Conservation (phyloP, 1,140 invertebrate species). For the Euwallacea fornicatus region DNA sequence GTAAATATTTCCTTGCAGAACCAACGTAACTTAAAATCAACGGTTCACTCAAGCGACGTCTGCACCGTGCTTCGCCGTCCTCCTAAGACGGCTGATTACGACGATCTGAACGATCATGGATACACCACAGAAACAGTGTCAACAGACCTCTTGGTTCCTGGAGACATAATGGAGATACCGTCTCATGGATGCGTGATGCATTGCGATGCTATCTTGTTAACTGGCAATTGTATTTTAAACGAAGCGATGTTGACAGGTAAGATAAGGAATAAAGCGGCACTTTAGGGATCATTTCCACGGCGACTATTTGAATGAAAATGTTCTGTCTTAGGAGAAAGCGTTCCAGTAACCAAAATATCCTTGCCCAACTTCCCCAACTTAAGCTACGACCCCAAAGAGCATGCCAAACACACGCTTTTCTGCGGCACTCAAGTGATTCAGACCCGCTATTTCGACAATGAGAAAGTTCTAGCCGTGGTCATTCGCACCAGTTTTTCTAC, state of each 20-base stretch:
- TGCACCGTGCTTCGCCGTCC: slow-evolving; percentile 62
- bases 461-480: slow-evolving; percentile 69
- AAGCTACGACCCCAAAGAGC: slow-evolving; percentile 78
- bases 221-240: slow-evolving; percentile 90
- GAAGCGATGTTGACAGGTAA: slow-evolving; percentile 96
- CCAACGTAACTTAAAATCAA: slow-evolving; percentile 70
- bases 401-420: slow-evolving; percentile 88
- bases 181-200: slow-evolving; percentile 77
- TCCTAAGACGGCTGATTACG: slow-evolving; percentile 16
- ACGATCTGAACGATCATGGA: slow-evolving; percentile 33
- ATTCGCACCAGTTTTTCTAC: slow-evolving; percentile 85
- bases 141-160: slow-evolving; percentile 73
- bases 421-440: slow-evolving; percentile 97
- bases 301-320: slow-evolving; percentile 9
- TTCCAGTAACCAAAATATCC: slow-evolving; percentile 90
- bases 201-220: slow-evolving; percentile 81
- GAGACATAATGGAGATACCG: slow-evolving; percentile 80
- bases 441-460: slow-evolving; percentile 83
- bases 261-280: not conserved
- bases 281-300: not conserved
- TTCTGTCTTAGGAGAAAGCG: slow-evolving; percentile 70
- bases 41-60: slow-evolving; percentile 68
- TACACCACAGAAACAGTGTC: slow-evolving; percentile 50
- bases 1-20: slow-evolving; percentile 57
- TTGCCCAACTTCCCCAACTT: slow-evolving; percentile 69